Conservation (phyloP, 1,140 invertebrate species). For the Meloidogyne floridensis region DNA sequence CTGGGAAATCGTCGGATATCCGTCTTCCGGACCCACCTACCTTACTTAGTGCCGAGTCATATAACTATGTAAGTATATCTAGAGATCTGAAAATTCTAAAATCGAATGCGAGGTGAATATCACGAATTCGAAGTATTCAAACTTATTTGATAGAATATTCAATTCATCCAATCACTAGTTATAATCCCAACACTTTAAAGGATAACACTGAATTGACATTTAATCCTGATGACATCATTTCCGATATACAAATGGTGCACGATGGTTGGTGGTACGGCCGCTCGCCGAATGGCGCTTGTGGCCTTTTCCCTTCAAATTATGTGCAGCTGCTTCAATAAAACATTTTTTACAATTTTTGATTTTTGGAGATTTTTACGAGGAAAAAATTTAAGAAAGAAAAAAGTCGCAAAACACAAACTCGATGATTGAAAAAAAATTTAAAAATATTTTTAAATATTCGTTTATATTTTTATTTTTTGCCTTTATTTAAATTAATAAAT, state of each 20-base stretch:
- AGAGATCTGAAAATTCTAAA: too few relatives aligned
- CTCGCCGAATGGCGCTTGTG: constrained; percentile 80
- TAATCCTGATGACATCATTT: constrained; percentile 91
- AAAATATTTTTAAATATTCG: neutral
- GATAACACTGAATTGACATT: constrained; percentile 95
- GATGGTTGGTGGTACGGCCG: constrained; percentile 96
- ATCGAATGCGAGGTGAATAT: too few relatives aligned
- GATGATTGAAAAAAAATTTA: neutral
- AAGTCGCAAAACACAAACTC: neutral
- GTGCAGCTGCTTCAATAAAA: constrained; percentile 41
- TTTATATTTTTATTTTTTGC: neutral
- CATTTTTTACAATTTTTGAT: neutral
- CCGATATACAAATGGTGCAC: constrained; percentile 88
- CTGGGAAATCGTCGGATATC: too few relatives aligned
- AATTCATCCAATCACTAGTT: too few relatives aligned
- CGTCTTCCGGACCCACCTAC: too few relatives aligned
- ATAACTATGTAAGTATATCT: too few relatives aligned
- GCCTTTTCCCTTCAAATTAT: constrained; percentile 50
- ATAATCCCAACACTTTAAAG: constrained; percentile 57
- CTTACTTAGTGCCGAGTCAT: too few relatives aligned
- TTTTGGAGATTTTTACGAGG: neutral
- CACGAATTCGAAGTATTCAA: too few relatives aligned
- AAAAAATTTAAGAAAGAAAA: neutral
- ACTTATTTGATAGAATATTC: too few relatives aligned
- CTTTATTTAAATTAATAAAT: too few relatives aligned